These are phyloP conservation scores for Egretta garzetta DNA, from an alignment of 2,113 vertebrate species.

Conservation along the genomic window DNA sequence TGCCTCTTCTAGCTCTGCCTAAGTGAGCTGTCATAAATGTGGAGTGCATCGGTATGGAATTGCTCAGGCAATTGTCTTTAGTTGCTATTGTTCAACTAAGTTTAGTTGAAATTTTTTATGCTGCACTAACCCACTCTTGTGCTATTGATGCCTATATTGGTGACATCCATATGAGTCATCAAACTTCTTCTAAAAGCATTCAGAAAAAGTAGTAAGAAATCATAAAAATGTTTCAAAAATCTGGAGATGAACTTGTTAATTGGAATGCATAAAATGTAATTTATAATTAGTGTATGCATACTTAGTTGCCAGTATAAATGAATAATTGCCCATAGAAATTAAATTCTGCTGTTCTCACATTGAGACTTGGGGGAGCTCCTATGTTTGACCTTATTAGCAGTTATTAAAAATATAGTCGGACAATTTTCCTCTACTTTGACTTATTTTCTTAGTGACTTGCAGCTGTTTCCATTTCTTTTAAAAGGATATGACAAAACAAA, in stretches of 20 bases:
- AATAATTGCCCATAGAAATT: not conserved
- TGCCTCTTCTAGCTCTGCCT: not conserved
- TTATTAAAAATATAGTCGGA: not conserved
- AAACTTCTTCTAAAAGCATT: not conserved
- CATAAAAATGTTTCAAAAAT: not conserved
- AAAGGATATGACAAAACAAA: not conserved
- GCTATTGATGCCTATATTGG: not conserved
- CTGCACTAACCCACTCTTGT: accelerated
- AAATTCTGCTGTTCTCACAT: not conserved
- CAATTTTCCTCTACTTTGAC: not conserved
- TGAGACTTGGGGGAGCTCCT: not conserved
- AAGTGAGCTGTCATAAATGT: not conserved
- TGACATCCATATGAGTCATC: not conserved
- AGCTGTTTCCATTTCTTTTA: not conserved
- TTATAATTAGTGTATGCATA: not conserved
- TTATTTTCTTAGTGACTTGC: slow-evolving; percentile 2
- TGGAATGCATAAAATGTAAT: not conserved
- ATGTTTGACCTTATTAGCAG: not conserved
- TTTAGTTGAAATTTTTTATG: not conserved
- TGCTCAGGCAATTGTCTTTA: not conserved
- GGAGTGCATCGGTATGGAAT: not conserved
- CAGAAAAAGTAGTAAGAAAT: not conserved
- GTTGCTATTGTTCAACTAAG: not conserved
- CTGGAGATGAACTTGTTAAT: not conserved
- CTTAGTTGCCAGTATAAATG: not conserved